phyloP scores from a whole-genome alignment of 2,888 invertebrate species.

The Bursaphelenchus okinawaensis region DNA sequence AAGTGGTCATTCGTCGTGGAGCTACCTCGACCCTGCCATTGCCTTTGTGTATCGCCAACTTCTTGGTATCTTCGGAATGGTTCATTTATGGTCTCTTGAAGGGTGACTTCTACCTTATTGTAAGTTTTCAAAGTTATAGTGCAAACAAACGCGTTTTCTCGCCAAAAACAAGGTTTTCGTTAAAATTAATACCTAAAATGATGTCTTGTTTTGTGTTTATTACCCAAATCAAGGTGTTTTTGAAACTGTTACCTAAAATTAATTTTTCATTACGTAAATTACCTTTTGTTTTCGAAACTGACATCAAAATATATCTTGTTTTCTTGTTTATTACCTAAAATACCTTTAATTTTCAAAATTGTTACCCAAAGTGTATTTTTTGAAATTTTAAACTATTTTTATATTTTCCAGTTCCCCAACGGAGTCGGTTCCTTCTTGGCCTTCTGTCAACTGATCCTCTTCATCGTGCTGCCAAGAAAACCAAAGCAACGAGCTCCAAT shows the following conservation, averaged over 20 bases:
- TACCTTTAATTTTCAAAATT: background rate
- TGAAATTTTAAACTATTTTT: background rate
- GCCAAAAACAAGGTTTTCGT: background rate
- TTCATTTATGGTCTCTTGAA: conserved; percentile 74
- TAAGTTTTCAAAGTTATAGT: conserved; percentile 59
- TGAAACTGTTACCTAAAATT: no score
- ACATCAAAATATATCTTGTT: no score
- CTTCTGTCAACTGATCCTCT: conserved; percentile 70
- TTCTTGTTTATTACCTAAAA: conserved; percentile 1
- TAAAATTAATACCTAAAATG: conserved; percentile 12
- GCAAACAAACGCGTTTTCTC: background rate
- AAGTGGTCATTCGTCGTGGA: conserved; percentile 71
- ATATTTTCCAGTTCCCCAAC: conserved; percentile 71
- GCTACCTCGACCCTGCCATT: conserved; percentile 82
- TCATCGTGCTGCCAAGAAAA: conserved; percentile 68
- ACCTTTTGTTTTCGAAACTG: no score
- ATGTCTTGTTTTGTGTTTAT: background rate
- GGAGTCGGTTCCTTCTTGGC: conserved; percentile 72
- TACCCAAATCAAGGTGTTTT: background rate
- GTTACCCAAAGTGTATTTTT: background rate
- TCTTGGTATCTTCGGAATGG: conserved; percentile 78
- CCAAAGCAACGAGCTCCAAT: conserved; percentile 51
- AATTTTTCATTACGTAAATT: no score
- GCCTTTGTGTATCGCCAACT: conserved; percentile 77
- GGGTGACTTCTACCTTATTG: conserved; percentile 72